phyloP scores from a whole-genome alignment of 2,888 invertebrate genomes.

The Aporophyla nigra region DNA sequence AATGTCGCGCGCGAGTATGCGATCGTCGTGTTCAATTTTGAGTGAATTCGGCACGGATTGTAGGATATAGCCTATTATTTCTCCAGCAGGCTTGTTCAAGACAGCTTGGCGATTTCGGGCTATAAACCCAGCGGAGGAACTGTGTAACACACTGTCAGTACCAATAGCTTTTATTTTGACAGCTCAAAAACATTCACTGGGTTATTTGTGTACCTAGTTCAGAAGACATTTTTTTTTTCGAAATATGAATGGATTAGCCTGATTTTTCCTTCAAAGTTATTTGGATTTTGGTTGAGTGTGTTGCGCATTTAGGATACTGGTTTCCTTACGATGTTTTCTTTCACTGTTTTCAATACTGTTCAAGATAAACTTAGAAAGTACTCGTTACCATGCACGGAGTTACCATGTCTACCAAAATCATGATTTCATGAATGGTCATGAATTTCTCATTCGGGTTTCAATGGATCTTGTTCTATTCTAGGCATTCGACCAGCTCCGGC shows the following conservation, averaged over 20 bases:
- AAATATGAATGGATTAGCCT: no score
- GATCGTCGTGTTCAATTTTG: neutral
- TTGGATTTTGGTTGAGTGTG: no score
- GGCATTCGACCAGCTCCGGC: neutral
- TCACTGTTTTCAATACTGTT: neutral
- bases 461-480: slow-evolving; percentile 6
- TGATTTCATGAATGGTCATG: neutral
- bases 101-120: neutral
- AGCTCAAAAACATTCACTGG: no score
- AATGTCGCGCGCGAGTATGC: neutral
- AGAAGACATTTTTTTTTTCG: no score
- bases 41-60: neutral
- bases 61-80: neutral
- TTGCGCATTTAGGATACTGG: no score
- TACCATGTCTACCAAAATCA: neutral
- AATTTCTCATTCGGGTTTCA: slow-evolving; percentile 6
- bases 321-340: neutral
- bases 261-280: no score
- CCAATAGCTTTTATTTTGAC: no score
- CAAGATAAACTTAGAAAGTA: neutral
- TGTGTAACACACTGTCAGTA: no score
- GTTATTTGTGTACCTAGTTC: no score
- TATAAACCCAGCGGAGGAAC: neutral
- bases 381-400: neutral
- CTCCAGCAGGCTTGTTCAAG: neutral